Percentiles rank a stretch among this genome's conserved stretches.
Conservation (phyloP, 1,140 invertebrate species). For the Drosophila ambigua region DNA sequence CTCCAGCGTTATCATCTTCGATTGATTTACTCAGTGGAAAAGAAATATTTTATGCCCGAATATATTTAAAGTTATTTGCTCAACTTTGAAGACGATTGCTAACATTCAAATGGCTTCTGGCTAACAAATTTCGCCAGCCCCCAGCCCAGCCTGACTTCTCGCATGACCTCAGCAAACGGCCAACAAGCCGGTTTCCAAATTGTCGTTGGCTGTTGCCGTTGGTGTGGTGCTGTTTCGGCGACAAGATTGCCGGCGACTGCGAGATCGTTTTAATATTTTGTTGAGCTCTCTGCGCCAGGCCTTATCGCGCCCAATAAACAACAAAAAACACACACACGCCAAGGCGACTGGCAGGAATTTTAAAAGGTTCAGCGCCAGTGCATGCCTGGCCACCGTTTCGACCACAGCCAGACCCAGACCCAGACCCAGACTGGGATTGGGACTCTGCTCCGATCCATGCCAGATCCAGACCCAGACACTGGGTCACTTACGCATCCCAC, state of each 20-base stretch:
- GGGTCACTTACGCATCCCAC: slow-evolving; percentile 73
- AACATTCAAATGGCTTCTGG: slow-evolving; percentile 20
- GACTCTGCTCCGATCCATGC: neutral
- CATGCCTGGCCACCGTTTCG: slow-evolving; percentile 24
- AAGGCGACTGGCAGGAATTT: slow-evolving; percentile 78
- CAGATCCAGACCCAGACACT: slow-evolving; percentile 47
- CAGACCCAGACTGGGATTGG: slow-evolving; percentile 23
- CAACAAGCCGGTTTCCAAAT: slow-evolving; percentile 62
- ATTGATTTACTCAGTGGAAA: slow-evolving; percentile 16
- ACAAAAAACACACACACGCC: slow-evolving; percentile 65
- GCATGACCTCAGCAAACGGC: slow-evolving; percentile 53
- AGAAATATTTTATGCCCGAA: slow-evolving; percentile 12
- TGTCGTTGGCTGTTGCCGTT: slow-evolving; percentile 27
- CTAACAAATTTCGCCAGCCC: slow-evolving; percentile 41
- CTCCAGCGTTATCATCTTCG: neutral
- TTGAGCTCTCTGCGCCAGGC: slow-evolving; percentile 55
- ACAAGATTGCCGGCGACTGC: slow-evolving; percentile 4
- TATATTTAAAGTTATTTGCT: slow-evolving; percentile 20
- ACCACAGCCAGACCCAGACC: slow-evolving; percentile 15
- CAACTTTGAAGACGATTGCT: neutral
- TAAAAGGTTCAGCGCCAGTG: slow-evolving; percentile 80
- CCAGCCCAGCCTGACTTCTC: slow-evolving; percentile 9
- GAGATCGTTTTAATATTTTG: slow-evolving; percentile 68
- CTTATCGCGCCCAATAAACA: slow-evolving; percentile 79
- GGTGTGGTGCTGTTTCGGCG: neutral